phyloP scores from a whole-genome alignment of 2,113 vertebrate species.

The Syngnathus scovelli region DNA sequence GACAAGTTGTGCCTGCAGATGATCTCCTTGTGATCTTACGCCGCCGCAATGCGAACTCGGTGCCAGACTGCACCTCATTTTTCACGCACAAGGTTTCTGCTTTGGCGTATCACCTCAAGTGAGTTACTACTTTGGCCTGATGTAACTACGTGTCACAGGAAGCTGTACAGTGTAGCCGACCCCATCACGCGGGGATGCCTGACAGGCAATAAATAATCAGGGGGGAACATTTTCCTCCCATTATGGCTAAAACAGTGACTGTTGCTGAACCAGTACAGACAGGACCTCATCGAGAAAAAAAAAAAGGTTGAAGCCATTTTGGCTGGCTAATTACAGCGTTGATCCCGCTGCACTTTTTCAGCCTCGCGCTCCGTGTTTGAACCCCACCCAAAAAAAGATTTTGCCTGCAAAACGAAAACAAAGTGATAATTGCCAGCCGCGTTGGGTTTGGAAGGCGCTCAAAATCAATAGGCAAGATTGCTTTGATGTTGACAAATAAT shows the following conservation, averaged over 20 bases:
- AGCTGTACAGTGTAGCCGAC: slow-evolving; percentile 27
- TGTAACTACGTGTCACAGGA: slow-evolving; percentile 33
- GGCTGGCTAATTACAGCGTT: neutral
- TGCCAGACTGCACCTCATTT: slow-evolving; percentile 20
- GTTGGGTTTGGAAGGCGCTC: neutral
- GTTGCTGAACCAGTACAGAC: neutral
- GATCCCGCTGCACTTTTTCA: slow-evolving; percentile 8
- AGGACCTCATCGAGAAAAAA: neutral
- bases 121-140: slow-evolving; percentile 19
- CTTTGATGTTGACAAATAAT: slow-evolving; percentile 1
- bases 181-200: slow-evolving; percentile 30
- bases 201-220: slow-evolving; percentile 34
- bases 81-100: slow-evolving; percentile 10
- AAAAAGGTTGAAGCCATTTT: neutral
- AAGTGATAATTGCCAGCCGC: slow-evolving; percentile 2
- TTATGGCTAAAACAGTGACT: slow-evolving; percentile 19
- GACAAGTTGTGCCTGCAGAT: slow-evolving; percentile 9
- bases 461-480: neutral
- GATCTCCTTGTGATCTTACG: slow-evolving; percentile 11
- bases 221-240: slow-evolving; percentile 16
- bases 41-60: slow-evolving; percentile 11
- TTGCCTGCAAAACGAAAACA: neutral
- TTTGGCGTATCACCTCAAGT: slow-evolving; percentile 12
- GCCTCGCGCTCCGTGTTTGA: neutral
- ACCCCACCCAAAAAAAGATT: neutral